phyloP scores from a whole-genome alignment of 2,113 vertebrate genomes.

The Bubalus kerabau region DNA sequence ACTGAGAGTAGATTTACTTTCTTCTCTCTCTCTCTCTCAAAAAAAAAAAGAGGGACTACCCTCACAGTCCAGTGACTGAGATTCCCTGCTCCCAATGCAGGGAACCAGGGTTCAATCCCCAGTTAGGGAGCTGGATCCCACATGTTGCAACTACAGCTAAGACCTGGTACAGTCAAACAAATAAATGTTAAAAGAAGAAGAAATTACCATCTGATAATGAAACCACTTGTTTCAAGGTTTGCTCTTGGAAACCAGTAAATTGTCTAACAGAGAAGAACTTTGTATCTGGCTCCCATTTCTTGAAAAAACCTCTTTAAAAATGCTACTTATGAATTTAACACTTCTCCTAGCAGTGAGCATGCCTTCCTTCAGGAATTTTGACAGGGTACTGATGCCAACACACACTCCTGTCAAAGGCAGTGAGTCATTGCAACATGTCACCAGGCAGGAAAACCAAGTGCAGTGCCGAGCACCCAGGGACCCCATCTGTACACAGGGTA shows the following conservation, averaged over 20 bases:
- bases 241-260: not conserved
- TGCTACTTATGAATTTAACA: not conserved
- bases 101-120: not conserved
- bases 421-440: not conserved
- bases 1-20: not conserved
- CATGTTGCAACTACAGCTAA: not conserved
- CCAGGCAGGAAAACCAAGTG: not conserved
- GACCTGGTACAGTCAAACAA: not conserved
- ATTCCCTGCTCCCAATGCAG: not conserved
- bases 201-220: not conserved
- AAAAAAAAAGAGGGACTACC: not conserved
- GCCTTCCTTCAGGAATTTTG: slow-evolving; percentile 5
- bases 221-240: not conserved
- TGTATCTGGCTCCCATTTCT: not conserved
- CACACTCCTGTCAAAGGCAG: not conserved
- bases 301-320: not conserved
- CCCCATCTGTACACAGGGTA: not conserved
- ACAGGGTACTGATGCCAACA: not conserved
- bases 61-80: not conserved
- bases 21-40: not conserved
- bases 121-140: not conserved
- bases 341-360: not conserved
- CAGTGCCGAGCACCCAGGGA: not conserved
- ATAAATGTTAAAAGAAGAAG: not conserved
- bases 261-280: not conserved